Evolutionary conservation across 2,113 vertebrate genomes (phyloP), one percentile per base, ranked within the genome.

Genomic region (Tauraco erythrolophus): DNA sequence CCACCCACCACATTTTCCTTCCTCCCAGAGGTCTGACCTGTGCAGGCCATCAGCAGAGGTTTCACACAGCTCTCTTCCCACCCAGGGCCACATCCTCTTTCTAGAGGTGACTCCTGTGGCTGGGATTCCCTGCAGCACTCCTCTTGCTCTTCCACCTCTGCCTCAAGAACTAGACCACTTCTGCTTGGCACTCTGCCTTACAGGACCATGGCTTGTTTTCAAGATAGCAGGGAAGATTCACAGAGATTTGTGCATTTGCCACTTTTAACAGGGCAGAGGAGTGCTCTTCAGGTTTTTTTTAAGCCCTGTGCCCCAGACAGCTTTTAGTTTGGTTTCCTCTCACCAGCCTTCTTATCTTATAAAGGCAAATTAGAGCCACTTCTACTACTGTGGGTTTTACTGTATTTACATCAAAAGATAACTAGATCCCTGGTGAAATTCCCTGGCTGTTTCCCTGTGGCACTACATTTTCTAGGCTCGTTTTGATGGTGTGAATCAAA

Each of bases 11-110:
- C 9, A 11, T 54, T 75, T 82, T 43, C 41, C 11, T 3, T 65
- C 21, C n/a, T 79, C 25, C 12, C 3, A 9, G 3, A 1, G 3
- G 5, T 41, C 30, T 64, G 4, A 1, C 33, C 30, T 35, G 23
- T 24, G 19, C 45, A 64, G 35, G 6, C 24, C 21, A 6, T 22
- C 1, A 1, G 27, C 24, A 22, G 9, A 31, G 53, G 50, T 68
- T 68, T 64, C 90, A 74, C 27, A 53, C 24, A 27, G 46, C 27
- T 22, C 51, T 48, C 31, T 72, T 76, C 68, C 35, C 22, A 60
- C 17, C 10, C 33, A 51, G 13, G 19, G 7, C 25, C n/a, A 51
- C 30, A 28, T 46, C 27, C 48, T 11, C 17, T 41, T 57, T 37
- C 31, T 62, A 71, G 28, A 19, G 7, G 12, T n/a, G 48, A 71